Evolutionary conservation across 2,888 invertebrate species (phyloP).

Genomic region (Eristalinus sepulchralis): DNA sequence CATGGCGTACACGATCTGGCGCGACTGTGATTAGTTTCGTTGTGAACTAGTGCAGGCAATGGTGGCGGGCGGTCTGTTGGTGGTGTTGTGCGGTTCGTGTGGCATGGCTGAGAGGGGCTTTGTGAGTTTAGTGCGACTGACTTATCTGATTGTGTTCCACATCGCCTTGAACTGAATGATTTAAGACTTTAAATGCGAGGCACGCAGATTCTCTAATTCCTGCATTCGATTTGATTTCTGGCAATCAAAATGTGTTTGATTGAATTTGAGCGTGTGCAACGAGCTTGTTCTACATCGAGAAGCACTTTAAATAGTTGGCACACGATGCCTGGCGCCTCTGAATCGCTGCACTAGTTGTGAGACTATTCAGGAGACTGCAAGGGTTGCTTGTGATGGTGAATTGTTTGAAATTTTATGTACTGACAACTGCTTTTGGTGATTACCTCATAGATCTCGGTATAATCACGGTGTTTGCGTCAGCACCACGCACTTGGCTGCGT

Average conservation of each 20-base stretch:
- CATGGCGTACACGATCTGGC: neutral
- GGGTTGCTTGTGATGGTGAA: no score
- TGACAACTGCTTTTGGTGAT: no score
- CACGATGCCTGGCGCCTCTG: neutral
- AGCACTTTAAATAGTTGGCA: neutral
- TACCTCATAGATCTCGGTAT: no score
- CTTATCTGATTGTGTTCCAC: conserved; percentile 42
- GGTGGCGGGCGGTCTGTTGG: neutral
- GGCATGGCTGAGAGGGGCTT: neutral
- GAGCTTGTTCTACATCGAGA: neutral
- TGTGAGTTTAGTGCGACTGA: conserved; percentile 28
- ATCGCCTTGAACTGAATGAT: conserved; percentile 51
- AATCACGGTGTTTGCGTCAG: no score
- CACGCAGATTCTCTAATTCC: neutral
- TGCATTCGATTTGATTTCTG: no score
- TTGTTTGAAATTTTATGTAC: no score
- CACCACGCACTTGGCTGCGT: no score
- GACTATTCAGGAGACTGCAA: neutral
- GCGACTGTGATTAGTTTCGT: neutral
- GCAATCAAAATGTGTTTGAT: neutral
- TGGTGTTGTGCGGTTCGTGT: neutral
- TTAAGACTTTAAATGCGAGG: conserved; percentile 41
- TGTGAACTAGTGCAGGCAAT: neutral
- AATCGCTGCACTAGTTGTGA: neutral
- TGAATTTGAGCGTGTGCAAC: neutral